Conservation (phyloP, 2,113 vertebrate species). For the Illadopsis cleaveri region DNA sequence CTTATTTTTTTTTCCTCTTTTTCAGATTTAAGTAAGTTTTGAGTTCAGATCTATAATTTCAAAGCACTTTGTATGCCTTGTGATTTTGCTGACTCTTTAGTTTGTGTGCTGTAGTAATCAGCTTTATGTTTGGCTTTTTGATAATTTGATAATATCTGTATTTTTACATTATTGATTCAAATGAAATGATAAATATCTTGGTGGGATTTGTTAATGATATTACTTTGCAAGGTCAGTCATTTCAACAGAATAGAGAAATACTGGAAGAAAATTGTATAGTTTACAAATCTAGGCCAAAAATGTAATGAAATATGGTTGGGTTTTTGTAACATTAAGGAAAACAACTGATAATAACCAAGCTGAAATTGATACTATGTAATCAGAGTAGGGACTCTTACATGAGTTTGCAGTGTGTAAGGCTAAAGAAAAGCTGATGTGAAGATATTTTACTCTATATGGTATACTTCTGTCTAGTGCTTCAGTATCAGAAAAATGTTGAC, state of each 20-base stretch:
- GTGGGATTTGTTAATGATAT: not conserved
- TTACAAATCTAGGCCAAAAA: not conserved
- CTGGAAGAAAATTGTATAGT: not conserved
- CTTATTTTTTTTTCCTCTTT: not conserved
- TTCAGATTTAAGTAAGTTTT: not conserved
- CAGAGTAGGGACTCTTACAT: not conserved
- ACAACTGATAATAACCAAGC: not conserved
- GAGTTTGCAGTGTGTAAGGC: not conserved
- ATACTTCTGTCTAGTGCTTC: not conserved
- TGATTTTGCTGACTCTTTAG: not conserved
- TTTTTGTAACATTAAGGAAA: not conserved
- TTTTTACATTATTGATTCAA: not conserved
- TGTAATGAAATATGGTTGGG: not conserved
- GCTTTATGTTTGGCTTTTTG: not conserved
- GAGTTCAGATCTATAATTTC: not conserved
- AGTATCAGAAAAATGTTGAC: not conserved
- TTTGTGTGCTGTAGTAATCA: not conserved
- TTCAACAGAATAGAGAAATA: not conserved
- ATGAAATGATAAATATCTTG: not conserved
- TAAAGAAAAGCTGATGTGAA: not conserved
- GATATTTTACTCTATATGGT: not conserved
- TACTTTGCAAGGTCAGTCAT: not conserved
- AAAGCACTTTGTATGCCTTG: not conserved
- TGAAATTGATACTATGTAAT: not conserved
- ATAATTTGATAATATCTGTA: not conserved